Evolutionary conservation across 2,888 invertebrate genomes (phyloP).

Genomic region (Neoaliturus tenellus): DNA sequence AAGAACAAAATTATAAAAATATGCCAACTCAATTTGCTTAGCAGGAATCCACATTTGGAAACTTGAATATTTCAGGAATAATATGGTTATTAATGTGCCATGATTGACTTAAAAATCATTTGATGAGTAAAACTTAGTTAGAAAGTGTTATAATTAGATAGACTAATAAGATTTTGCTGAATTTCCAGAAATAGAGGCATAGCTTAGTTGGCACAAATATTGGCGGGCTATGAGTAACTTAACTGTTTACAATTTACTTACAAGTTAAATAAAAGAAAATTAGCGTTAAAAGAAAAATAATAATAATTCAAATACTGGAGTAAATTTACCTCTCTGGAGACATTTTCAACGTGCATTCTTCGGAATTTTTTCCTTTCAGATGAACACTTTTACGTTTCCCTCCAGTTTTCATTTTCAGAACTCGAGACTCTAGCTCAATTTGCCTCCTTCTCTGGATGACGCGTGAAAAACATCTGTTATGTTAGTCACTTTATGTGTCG

Average conservation of each 20-base stretch:
- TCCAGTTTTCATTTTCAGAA: slow-evolving; percentile 51
- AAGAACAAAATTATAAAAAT: too few species aligned
- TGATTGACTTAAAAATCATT: too few species aligned
- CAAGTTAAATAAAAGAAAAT: not conserved
- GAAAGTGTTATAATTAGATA: too few species aligned
- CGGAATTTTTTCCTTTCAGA: not conserved
- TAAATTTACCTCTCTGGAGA: slow-evolving; percentile 36
- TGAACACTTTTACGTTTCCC: slow-evolving; percentile 39
- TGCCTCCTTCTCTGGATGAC: slow-evolving; percentile 13
- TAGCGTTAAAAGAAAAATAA: not conserved
- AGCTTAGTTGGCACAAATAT: slow-evolving; percentile 16
- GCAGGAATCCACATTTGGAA: too few species aligned
- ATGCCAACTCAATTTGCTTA: too few species aligned
- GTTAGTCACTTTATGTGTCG: too few species aligned
- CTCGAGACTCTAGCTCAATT: not conserved
- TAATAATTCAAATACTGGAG: not conserved
- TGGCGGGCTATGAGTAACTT: slow-evolving; percentile 26
- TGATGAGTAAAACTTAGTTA: too few species aligned
- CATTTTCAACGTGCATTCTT: not conserved
- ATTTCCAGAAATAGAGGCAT: not conserved
- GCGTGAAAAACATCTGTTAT: not conserved
- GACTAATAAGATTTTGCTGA: too few species aligned
- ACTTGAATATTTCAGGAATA: too few species aligned
- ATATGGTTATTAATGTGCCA: too few species aligned
- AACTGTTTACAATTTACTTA: not conserved